Conservation (phyloP, 2,888 invertebrate species). For the Melitaea athalia region DNA sequence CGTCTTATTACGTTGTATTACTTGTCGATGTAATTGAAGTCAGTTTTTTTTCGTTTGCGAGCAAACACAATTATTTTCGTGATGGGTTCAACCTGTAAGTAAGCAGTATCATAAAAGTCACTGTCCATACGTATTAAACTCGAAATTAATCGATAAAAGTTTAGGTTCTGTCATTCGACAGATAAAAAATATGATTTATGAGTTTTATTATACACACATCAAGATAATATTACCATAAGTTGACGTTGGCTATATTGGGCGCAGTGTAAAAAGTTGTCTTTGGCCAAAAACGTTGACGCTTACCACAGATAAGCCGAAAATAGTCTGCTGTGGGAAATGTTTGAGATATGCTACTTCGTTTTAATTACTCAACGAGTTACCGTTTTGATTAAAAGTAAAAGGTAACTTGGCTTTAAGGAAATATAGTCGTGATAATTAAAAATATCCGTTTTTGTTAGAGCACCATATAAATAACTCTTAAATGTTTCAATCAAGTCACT, state of each 20-base stretch:
- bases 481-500: background rate
- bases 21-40: no score
- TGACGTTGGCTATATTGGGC: slow-evolving; percentile 55
- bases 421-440: slow-evolving; percentile 7
- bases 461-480: background rate
- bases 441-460: background rate
- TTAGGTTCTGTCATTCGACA: slow-evolving; percentile 31
- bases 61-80: background rate
- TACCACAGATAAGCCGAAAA: slow-evolving; percentile 56
- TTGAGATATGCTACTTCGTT: slow-evolving; percentile 60
- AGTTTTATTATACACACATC: slow-evolving; percentile 52
- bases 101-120: no score
- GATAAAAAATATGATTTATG: slow-evolving; percentile 43
- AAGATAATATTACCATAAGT: slow-evolving; percentile 68
- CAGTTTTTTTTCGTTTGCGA: no score
- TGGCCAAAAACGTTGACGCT: slow-evolving; percentile 55
- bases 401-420: slow-evolving; percentile 19
- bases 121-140: slow-evolving; percentile 12
- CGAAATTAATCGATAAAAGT: slow-evolving; percentile 35
- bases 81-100: background rate
- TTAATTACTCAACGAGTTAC: slow-evolving; percentile 44
- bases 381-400: slow-evolving; percentile 26
- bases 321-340: slow-evolving; percentile 57
- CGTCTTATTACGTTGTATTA: no score
- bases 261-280: slow-evolving; percentile 59